Conservation (phyloP, 2,113 vertebrate species). For the Nannospalax galili region DNA sequence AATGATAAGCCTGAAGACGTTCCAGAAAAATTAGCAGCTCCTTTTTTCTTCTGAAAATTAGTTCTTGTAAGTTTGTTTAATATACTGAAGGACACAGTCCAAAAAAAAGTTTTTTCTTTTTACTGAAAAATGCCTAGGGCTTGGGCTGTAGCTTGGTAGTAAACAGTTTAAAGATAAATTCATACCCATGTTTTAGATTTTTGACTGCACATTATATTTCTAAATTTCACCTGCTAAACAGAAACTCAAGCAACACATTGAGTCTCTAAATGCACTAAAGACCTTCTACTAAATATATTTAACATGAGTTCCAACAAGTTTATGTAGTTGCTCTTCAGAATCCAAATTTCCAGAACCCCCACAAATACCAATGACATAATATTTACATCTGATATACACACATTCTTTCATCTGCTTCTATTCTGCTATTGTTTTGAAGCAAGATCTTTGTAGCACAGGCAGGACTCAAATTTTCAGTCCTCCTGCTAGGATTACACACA, state of each 20-base stretch:
- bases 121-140: neutral
- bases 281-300: neutral
- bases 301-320: neutral
- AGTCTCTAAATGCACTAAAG: neutral
- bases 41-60: slow-evolving; percentile 15
- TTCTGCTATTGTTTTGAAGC: neutral
- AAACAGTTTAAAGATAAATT: neutral
- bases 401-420: neutral
- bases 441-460: neutral
- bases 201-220: neutral
- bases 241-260: neutral
- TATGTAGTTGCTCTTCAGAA: neutral
- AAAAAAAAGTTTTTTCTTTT: neutral
- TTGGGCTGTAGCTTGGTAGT: neutral
- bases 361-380: neutral
- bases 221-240: neutral
- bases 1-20: neutral
- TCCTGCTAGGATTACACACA: neutral
- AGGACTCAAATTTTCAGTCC: neutral
- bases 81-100: neutral
- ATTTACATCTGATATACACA: neutral
- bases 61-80: neutral
- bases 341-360: neutral
- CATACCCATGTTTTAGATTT: neutral
- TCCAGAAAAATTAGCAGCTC: neutral